Conservation (phyloP, 2,113 vertebrate species). For the Otus sunia region DNA sequence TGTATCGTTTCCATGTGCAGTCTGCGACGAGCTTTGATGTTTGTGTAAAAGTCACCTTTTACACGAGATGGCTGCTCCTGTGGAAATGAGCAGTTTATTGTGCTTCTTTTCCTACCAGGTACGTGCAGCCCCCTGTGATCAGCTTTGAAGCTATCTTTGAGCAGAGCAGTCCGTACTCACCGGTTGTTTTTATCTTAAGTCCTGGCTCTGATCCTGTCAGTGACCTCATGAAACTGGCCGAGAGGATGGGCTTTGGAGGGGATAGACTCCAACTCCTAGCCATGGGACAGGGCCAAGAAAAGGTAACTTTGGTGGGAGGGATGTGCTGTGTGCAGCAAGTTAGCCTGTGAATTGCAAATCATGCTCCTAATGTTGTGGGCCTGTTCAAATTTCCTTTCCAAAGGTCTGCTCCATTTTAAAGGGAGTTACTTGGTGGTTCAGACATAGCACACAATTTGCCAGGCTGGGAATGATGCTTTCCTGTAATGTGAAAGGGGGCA, state of each 20-base stretch:
- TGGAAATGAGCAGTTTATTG: not conserved
- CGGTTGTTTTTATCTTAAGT: constrained; percentile 94
- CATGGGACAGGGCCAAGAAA: constrained; percentile 97
- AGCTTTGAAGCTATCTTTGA: constrained; percentile 88
- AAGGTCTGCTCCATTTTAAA: not conserved
- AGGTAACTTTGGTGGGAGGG: constrained; percentile 70
- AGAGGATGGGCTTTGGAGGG: constrained; percentile 82
- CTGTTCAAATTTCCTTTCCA: not conserved
- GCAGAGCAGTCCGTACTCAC: constrained; percentile 88
- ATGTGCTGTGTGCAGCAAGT: not conserved
- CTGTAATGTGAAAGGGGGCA: not conserved
- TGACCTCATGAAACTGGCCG: constrained; percentile 91
- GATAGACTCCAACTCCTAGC: constrained; percentile 90
- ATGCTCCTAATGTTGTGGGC: not conserved
- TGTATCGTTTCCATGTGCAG: not conserved
- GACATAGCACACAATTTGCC: not conserved
- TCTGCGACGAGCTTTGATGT: not conserved
- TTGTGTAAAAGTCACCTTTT: not conserved
- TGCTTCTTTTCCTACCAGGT: constrained; percentile 72
- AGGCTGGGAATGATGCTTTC: not conserved
- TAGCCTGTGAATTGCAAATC: not conserved
- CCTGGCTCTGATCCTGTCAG: constrained; percentile 91
- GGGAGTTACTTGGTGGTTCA: not conserved
- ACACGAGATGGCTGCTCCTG: not conserved
- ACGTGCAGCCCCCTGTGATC: constrained; percentile 93